These are phyloP conservation scores for Globodera rostochiensis DNA, from an alignment of 1,140 invertebrate species.

Conservation along the genomic window DNA sequence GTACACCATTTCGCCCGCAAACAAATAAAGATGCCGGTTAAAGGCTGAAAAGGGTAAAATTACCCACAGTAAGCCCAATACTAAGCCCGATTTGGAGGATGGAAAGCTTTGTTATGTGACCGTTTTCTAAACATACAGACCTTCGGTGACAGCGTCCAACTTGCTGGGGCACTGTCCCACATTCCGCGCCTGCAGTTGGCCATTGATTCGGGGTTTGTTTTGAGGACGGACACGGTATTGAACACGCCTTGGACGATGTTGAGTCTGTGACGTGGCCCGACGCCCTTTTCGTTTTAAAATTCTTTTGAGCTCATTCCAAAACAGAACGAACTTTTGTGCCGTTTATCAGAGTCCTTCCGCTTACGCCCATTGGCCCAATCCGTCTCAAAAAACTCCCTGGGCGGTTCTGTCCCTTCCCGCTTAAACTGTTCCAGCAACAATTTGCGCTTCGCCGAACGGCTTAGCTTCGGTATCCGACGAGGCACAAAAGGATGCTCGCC, in stretches of 20 bases:
- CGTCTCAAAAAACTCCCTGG: constrained; percentile 16
- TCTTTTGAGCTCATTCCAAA: constrained; percentile 18
- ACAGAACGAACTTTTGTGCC: constrained; percentile 5
- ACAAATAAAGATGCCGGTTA: constrained; percentile 49
- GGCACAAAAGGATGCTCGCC: constrained; percentile 43
- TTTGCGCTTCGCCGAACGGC: constrained; percentile 21
- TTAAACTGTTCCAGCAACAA: constrained; percentile 22
- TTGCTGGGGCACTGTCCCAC: constrained; percentile 36
- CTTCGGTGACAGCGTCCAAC: constrained; percentile 50
- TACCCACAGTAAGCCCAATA: too few relatives aligned
- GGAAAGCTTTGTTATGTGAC: too few relatives aligned
- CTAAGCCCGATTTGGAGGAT: too few relatives aligned
- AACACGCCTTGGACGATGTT: background rate
- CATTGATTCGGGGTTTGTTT: background rate
- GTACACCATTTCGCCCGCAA: constrained; percentile 45
- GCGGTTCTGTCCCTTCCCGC: constrained; percentile 3
- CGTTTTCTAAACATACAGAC: background rate
- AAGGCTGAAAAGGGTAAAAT: constrained; percentile 21
- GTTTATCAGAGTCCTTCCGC: background rate
- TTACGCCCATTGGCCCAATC: background rate
- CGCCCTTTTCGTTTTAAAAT: constrained; percentile 4
- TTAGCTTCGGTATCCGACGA: constrained; percentile 42
- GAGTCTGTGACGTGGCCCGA: background rate
- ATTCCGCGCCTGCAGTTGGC: background rate
- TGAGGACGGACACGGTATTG: background rate